Base-by-base conservation (phyloP, 1,140 invertebrate species). In the Drosophila teissieri region DNA sequence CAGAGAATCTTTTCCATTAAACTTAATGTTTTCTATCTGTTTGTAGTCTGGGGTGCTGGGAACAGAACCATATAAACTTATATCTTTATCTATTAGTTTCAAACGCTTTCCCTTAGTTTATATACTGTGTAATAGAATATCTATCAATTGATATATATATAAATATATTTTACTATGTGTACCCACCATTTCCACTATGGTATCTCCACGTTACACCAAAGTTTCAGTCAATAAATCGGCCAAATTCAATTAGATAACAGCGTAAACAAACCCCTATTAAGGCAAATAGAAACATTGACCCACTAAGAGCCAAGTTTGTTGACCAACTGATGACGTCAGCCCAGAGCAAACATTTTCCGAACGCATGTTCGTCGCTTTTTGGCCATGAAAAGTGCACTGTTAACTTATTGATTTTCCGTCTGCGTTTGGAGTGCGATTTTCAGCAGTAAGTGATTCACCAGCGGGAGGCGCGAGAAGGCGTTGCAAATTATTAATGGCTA, bases 231-330 rank as follows among this genome's bases (percentile, higher is more conserved):
- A 74, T 64, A 61, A 67, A 55, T 51, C 27, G 62, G 49, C 46
- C 34, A 40, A 79, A 89, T 82, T 89, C 51, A 89, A 83, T 83
- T 88, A 77, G 81, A 80, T 53, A 74, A 22, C 36, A 63, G 15
- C 31, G 22, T 1, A 73, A 40, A 34, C 37, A 42, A 52, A 17
- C 52, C 51, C 57, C 51, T 48, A 74, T 68, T 61, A 81, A 55
- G 81, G 61, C 64, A 39, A 68, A 63, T 54, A 64, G 57, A 77
- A 83, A 63, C 83, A 88, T 88, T 88, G 84, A 88, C 83, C 83
- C 46, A 88, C 60, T 88, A 78, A 60, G 48, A 55, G 75, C 39
- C 70, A 54, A 73, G 52, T 73, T 69, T 78, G 73, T 81, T 67
- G 58, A 74, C 76, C 63, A 77, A 53, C 36, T 49, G 58, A 79